Evolutionary conservation across 2,888 invertebrate genomes (phyloP).

Genomic region (Acronicta alni): DNA sequence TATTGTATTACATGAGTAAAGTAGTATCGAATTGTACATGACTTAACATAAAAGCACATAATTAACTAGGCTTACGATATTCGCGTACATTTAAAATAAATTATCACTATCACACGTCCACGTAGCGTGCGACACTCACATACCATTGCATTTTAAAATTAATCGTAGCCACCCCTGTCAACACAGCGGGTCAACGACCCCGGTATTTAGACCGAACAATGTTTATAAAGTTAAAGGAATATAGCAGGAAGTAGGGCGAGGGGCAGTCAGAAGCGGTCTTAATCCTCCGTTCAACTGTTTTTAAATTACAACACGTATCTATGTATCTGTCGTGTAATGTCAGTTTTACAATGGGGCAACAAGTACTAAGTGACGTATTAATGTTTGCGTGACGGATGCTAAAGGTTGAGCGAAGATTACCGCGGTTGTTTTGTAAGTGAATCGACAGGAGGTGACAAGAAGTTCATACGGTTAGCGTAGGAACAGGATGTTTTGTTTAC

Average conservation of each 20-base stretch:
- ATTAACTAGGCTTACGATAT: slow-evolving; percentile 25
- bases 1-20: too few species aligned
- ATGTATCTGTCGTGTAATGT: slow-evolving; percentile 23
- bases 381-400: slow-evolving; percentile 40
- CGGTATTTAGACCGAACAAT: slow-evolving; percentile 82
- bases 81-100: slow-evolving; percentile 41
- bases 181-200: slow-evolving; percentile 79
- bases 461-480: slow-evolving; percentile 20
- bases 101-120: slow-evolving; percentile 54
- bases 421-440: slow-evolving; percentile 31
- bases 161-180: slow-evolving; percentile 84
- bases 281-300: slow-evolving; percentile 66
- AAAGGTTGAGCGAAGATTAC: slow-evolving; percentile 34
- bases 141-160: slow-evolving; percentile 84
- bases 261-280: slow-evolving; percentile 57
- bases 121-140: slow-evolving; percentile 78
- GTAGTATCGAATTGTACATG: too few species aligned
- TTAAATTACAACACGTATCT: slow-evolving; percentile 30
- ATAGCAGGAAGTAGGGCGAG: slow-evolving; percentile 77
- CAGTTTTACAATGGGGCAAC: slow-evolving; percentile 32
- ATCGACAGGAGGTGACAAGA: slow-evolving; percentile 26
- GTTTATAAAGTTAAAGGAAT: slow-evolving; percentile 77
- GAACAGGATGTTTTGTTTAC: slow-evolving; percentile 15
- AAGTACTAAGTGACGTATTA: slow-evolving; percentile 32
- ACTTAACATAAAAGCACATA: slow-evolving; percentile 1